Conservation (phyloP, 2,888 invertebrate species). For the Sussaba pulchella region DNA sequence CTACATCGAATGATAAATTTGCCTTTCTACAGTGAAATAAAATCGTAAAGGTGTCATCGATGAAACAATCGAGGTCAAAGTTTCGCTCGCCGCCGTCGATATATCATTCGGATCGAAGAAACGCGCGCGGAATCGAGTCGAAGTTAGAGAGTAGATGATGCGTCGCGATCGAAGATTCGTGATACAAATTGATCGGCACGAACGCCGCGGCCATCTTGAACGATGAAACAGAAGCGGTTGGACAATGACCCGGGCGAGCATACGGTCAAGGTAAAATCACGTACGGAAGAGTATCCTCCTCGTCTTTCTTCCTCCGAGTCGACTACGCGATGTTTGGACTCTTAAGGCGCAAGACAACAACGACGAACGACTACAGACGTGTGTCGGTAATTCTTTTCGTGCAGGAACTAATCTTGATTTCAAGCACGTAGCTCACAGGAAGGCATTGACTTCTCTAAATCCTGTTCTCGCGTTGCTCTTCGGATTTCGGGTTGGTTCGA, state of each 20-base stretch:
- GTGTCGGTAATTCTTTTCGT: constrained; percentile 28
- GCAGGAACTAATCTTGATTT: constrained; percentile 19
- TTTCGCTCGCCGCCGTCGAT: constrained; percentile 5
- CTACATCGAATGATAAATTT: too few species aligned
- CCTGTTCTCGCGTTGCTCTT: background rate
- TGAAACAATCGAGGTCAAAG: background rate
- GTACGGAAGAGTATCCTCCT: constrained; percentile 21
- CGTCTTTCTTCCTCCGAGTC: constrained; percentile 31
- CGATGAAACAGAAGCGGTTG: constrained; percentile 51
- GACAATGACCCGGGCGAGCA: constrained; percentile 66
- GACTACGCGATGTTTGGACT: background rate
- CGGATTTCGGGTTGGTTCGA: background rate
- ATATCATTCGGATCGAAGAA: background rate
- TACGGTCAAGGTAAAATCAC: constrained; percentile 69
- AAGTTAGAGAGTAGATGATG: constrained; percentile 16
- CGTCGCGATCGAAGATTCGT: background rate
- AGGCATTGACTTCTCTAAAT: constrained; percentile 49
- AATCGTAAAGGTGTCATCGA: background rate
- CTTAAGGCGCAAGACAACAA: too few species aligned
- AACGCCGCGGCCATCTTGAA: constrained; percentile 50
- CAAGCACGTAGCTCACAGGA: constrained; percentile 29
- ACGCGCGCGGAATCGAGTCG: constrained; percentile 11
- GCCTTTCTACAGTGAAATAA: too few species aligned
- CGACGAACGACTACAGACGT: background rate
- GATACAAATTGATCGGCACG: constrained; percentile 31